Evolutionary conservation across 2,113 vertebrate species (phyloP), one percentile per base, ranked within the genome.

Genomic region (Marmota monax): DNA sequence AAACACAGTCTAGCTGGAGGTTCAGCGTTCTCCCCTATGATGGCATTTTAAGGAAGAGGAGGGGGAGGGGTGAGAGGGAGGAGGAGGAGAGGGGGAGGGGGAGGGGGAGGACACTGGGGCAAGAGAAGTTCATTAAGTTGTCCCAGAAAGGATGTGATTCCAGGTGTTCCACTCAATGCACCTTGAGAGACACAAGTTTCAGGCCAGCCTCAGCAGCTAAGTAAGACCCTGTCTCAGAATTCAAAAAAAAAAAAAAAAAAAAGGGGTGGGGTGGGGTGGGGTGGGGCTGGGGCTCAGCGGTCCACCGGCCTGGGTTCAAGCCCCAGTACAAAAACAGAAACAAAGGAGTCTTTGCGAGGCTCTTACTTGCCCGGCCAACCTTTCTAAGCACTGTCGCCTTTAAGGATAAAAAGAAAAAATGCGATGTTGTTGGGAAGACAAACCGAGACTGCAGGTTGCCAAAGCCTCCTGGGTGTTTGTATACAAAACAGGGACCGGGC

Each of bases 351-450:
- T 74, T 92, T 61, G 22, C 6, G 4, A 11, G 45, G 25, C 48
- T 5, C 76, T 37, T n/a, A 0, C 29, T 73, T 23, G 29, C 39
- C 39, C 80, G 27, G 5, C 18, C 1, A 78, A 51, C 61, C 63
- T 22, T 22, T 1, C 27, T 48, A 22, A 23, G 39, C 51, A 10
- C 48, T 0, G 65, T 72, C 23, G 17, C 90, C 96, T 98, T 98
- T 96, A 97, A 97, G 88, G 14, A 85, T 4, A 53, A 22, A 58
- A 58, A 51, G 84, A 94, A 91, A 95, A 70, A 45, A 4, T 58
- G 27, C 61, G 18, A 70, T 97, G 93, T 96, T 96, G 4, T 90
- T 63, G 91, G 82, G 51, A 96, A 96, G 95, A 96, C 82, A 96
- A 92, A 95, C 72, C 20, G 13, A 22, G 61, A 61, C 56, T 1